Evolutionary conservation across 2,888 invertebrate species (phyloP).

Genomic region (Tachina fera): DNA sequence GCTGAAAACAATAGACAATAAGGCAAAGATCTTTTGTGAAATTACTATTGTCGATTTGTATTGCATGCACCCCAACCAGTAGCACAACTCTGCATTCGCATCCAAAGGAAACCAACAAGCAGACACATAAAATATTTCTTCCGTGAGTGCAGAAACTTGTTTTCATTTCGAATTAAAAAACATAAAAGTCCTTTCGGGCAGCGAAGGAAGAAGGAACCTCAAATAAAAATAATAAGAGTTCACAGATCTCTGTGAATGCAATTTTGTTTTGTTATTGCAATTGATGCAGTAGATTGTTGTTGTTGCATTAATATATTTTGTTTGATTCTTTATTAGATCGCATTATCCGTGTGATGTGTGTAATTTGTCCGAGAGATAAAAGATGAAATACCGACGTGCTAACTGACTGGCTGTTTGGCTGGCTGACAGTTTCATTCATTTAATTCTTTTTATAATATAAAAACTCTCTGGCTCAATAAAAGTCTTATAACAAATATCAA

Average conservation of each 20-base stretch:
- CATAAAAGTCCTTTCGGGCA: slow-evolving; percentile 27
- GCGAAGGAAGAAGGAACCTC: slow-evolving; percentile 22
- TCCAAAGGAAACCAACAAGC: slow-evolving; percentile 4
- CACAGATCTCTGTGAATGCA: slow-evolving; percentile 64
- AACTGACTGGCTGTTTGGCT: slow-evolving; percentile 32
- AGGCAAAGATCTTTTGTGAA: slow-evolving; percentile 52
- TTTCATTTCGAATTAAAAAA: slow-evolving; percentile 57
- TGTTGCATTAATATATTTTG: slow-evolving; percentile 15
- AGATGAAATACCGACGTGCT: slow-evolving; percentile 55
- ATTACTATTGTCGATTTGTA: slow-evolving; percentile 32
- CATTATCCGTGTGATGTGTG: slow-evolving; percentile 71
- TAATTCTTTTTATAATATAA: slow-evolving; percentile 46
- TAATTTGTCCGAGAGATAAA: slow-evolving; percentile 71
- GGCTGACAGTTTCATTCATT: slow-evolving; percentile 48
- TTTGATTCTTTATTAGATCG: slow-evolving; percentile 67
- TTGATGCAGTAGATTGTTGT: slow-evolving; percentile 25
- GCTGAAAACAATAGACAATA: slow-evolving; percentile 44
- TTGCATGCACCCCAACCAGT: slow-evolving; percentile 51
- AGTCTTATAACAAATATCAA: slow-evolving; percentile 57
- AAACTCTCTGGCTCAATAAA: slow-evolving; percentile 41
- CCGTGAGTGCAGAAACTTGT: slow-evolving; percentile 65
- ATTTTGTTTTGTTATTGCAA: slow-evolving; percentile 42
- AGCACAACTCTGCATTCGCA: slow-evolving; percentile 12
- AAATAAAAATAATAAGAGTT: slow-evolving; percentile 55
- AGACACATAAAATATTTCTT: slow-evolving; percentile 31